Evolutionary conservation across 2,113 vertebrate genomes (phyloP).

Genomic region (Lepidothrix coronata): DNA sequence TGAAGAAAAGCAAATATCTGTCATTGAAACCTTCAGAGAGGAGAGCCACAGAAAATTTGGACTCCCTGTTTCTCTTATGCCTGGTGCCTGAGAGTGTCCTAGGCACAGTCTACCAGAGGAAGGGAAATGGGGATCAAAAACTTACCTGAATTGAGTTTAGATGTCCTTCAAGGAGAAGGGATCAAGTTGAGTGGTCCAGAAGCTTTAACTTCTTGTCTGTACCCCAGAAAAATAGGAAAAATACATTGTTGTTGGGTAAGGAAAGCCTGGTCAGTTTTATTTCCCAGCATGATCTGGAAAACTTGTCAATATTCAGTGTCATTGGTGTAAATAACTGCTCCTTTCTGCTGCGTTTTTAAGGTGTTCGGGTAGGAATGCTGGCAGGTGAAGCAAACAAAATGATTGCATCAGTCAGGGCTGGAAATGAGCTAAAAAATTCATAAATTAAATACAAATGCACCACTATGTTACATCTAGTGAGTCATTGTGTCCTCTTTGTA

Average conservation of each 20-base stretch:
- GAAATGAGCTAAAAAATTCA: background rate
- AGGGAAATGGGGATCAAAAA: background rate
- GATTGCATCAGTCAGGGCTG: background rate
- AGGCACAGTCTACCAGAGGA: background rate
- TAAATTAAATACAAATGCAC: background rate
- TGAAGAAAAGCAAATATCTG: background rate
- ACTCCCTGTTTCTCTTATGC: background rate
- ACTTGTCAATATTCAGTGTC: background rate
- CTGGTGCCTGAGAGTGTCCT: background rate
- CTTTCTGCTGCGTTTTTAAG: background rate
- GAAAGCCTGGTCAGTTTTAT: background rate
- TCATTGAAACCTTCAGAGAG: background rate
- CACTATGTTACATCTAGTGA: background rate
- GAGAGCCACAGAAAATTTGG: background rate
- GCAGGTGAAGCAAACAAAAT: background rate
- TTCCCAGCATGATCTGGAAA: background rate
- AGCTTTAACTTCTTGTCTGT: background rate
- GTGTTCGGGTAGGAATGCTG: background rate
- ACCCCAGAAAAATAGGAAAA: background rate
- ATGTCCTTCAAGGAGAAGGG: background rate
- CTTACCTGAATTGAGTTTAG: background rate
- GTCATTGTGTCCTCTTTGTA: background rate
- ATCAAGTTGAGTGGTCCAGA: background rate
- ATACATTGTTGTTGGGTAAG: fast-evolving
- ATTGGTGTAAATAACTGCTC: background rate